phyloP scores from a whole-genome alignment of 2,113 vertebrate genomes.

The Campylomormyrus numenius region DNA sequence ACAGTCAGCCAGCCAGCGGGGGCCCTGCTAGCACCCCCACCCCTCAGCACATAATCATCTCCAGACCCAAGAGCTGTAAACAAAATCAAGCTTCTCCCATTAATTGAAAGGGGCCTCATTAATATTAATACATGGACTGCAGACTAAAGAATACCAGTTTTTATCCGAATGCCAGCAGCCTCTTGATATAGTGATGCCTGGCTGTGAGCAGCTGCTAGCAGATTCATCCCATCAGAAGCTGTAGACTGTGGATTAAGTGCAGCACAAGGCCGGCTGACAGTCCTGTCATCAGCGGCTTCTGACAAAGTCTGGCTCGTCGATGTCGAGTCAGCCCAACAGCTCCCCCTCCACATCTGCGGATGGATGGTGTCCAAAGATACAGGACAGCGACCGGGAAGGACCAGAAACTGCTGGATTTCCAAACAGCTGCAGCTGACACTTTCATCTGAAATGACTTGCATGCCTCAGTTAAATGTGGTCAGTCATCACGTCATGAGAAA shows the following conservation, averaged over 20 bases:
- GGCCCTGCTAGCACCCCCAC: background rate
- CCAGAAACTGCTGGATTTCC: background rate
- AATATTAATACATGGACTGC: conserved; percentile 4
- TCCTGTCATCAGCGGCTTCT: background rate
- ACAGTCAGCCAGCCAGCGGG: background rate
- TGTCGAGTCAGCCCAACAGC: background rate
- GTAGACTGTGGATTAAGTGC: background rate
- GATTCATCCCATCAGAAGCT: background rate
- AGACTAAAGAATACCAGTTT: background rate
- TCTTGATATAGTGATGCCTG: background rate
- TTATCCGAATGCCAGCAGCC: background rate
- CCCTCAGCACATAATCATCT: conserved; percentile 6
- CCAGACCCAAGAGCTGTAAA: conserved; percentile 1
- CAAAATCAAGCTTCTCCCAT: conserved; percentile 1
- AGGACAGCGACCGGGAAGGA: background rate
- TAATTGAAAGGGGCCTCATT: conserved; percentile 1
- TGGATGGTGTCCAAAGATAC: background rate
- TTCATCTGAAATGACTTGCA: background rate
- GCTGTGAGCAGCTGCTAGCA: background rate
- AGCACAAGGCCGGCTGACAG: background rate
- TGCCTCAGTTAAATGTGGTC: background rate
- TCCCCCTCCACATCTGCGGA: background rate
- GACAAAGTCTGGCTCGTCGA: background rate
- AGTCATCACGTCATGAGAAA: background rate
- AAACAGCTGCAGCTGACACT: background rate